These are phyloP conservation scores for Macquaria australasica DNA, from an alignment of 2,113 vertebrate genomes.

Conservation along the genomic window DNA sequence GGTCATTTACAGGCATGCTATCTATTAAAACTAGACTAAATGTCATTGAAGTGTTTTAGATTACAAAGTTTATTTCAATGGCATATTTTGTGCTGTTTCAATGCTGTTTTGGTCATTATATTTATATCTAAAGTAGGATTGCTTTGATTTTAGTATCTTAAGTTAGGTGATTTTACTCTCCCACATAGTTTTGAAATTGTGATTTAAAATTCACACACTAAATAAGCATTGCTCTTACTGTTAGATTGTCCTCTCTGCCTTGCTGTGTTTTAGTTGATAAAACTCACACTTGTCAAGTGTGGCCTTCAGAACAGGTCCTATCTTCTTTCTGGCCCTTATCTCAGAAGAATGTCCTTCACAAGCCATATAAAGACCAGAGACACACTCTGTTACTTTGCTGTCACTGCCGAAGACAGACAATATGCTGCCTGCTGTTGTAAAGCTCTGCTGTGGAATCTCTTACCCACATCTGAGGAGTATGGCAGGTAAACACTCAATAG, in stretches of 20 bases:
- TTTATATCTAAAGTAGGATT: not conserved
- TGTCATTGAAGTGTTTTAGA: not conserved
- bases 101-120: not conserved
- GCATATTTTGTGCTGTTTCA: not conserved
- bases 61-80: not conserved
- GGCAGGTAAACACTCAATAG: conserved; percentile 76
- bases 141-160: not conserved
- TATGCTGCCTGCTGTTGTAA: conserved; percentile 87
- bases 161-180: not conserved
- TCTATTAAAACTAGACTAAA: not conserved
- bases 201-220: not conserved
- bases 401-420: conserved; percentile 53
- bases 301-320: conserved; percentile 79
- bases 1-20: not conserved
- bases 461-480: conserved; percentile 83
- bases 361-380: conserved; percentile 77
- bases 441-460: conserved; percentile 89
- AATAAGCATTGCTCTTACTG: not conserved
- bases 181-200: not conserved
- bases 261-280: conserved; percentile 18
- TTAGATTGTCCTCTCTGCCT: not conserved
- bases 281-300: conserved; percentile 20
- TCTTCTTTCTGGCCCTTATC: conserved; percentile 80
- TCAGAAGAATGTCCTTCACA: conserved; percentile 79
- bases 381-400: conserved; percentile 1